Evolutionary conservation across 2,888 invertebrate genomes (phyloP).

Genomic region (Epirrhoe tristata): DNA sequence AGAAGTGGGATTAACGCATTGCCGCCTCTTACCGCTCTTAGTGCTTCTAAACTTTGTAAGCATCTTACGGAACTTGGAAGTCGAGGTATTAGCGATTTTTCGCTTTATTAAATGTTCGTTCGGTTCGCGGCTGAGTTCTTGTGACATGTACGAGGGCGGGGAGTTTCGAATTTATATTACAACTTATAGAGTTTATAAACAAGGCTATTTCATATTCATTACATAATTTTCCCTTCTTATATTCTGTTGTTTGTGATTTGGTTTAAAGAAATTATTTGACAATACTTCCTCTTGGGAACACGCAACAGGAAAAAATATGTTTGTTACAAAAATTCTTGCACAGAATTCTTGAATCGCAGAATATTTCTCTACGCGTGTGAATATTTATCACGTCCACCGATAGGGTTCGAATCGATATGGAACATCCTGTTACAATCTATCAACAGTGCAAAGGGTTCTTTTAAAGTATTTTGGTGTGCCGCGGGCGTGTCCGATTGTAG

Average conservation of each 20-base stretch:
- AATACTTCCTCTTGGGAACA: background rate
- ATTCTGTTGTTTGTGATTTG: background rate
- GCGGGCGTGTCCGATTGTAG: constrained; percentile 65
- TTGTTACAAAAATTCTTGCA: constrained; percentile 11
- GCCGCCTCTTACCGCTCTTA: constrained; percentile 67
- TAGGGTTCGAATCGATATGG: constrained; percentile 66
- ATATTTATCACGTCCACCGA: constrained; percentile 54
- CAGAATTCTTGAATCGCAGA: constrained; percentile 22
- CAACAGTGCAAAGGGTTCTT: constrained; percentile 60
- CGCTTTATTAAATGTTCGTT: constrained; percentile 44
- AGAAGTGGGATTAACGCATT: constrained; percentile 74
- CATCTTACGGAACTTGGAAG: constrained; percentile 58
- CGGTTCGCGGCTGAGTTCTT: constrained; percentile 22
- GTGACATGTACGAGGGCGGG: constrained; percentile 6
- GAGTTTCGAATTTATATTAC: background rate
- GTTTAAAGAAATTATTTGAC: background rate
- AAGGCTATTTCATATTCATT: background rate
- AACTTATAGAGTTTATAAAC: background rate
- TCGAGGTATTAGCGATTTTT: constrained; percentile 43
- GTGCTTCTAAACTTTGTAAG: constrained; percentile 67
- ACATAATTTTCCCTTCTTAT: background rate
- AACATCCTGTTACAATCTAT: constrained; percentile 71
- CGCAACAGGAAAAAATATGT: background rate
- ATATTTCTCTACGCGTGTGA: constrained; percentile 32
- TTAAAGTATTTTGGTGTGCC: constrained; percentile 71